Evolutionary conservation across 2,888 invertebrate species (phyloP).

Genomic region (Ichneumoninae sp.): DNA sequence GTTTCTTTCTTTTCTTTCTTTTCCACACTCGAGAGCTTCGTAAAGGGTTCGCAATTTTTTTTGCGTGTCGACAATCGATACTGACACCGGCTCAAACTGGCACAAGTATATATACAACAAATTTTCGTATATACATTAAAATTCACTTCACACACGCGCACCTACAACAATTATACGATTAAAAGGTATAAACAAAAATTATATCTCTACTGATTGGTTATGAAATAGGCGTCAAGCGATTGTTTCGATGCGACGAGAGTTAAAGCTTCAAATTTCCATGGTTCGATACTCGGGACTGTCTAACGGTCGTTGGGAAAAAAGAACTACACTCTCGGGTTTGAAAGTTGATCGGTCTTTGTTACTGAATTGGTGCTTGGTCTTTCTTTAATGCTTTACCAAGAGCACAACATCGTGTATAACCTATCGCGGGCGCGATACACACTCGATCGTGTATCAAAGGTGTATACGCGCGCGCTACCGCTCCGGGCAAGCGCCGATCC

Average conservation of each 20-base stretch:
- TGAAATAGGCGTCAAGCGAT: not conserved
- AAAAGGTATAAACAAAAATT: not conserved
- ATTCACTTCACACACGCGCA: conserved; percentile 62
- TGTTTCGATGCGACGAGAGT: not conserved
- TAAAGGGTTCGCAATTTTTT: conserved; percentile 14
- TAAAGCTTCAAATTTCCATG: not conserved
- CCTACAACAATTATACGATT: conserved; percentile 3
- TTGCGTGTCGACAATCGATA: conserved; percentile 47
- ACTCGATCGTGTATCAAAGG: conserved; percentile 1
- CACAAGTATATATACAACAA: conserved; percentile 33
- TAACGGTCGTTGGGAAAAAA: not conserved
- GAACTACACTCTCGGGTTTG: not conserved
- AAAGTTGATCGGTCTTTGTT: not conserved
- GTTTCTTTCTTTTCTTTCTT: conserved; percentile 10
- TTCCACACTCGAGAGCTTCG: not conserved
- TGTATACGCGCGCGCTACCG: conserved; percentile 67
- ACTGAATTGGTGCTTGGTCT: not conserved
- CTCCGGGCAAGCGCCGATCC: conserved; percentile 78
- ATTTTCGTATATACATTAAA: conserved; percentile 14
- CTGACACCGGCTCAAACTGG: conserved; percentile 53
- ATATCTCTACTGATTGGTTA: not conserved
- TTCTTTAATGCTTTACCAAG: not conserved
- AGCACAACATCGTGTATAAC: conserved; percentile 17
- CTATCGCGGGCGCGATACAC: conserved; percentile 24
- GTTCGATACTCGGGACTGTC: not conserved